Conservation (phyloP, 2,888 invertebrate species). For the Globia sparganii region DNA sequence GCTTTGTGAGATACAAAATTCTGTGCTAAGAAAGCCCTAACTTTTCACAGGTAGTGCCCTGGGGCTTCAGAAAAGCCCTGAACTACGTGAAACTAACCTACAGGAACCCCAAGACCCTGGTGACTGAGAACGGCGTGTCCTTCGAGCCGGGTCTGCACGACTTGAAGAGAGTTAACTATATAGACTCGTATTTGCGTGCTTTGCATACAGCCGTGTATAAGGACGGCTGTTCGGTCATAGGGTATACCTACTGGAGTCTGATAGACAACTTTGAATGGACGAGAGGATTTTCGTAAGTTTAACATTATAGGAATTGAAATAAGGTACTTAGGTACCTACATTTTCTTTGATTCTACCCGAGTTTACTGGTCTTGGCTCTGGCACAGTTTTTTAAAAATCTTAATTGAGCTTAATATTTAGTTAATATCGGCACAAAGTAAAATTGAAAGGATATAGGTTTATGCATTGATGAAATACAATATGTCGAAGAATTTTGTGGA, state of each 20-base stretch:
- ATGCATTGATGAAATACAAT: too few species aligned
- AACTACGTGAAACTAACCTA: conserved; percentile 91
- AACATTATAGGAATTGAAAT: not conserved
- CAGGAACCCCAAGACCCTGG: conserved; percentile 89
- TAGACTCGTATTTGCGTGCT: conserved; percentile 86
- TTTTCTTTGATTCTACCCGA: not conserved
- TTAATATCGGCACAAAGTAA: not conserved
- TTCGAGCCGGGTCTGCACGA: conserved; percentile 84
- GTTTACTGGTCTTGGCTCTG: not conserved
- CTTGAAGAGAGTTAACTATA: conserved; percentile 87
- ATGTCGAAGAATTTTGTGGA: too few species aligned
- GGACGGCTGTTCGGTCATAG: conserved; percentile 91
- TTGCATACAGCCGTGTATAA: conserved; percentile 86
- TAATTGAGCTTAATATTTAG: not conserved
- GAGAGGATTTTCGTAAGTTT: conserved; percentile 91
- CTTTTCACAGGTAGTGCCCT: conserved; percentile 90
- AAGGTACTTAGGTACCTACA: too few species aligned
- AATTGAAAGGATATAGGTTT: not conserved
- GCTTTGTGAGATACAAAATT: not conserved
- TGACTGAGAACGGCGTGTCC: conserved; percentile 92
- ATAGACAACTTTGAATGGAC: conserved; percentile 96
- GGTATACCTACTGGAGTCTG: conserved; percentile 94
- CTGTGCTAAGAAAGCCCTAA: not conserved
- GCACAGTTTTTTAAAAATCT: not conserved
- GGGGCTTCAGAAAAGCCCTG: conserved; percentile 91